A percentile compares a stretch with the other conserved stretches of the same genome.
Conservation (phyloP, 2,888 invertebrate genomes). For the Celastrina argiolus region DNA sequence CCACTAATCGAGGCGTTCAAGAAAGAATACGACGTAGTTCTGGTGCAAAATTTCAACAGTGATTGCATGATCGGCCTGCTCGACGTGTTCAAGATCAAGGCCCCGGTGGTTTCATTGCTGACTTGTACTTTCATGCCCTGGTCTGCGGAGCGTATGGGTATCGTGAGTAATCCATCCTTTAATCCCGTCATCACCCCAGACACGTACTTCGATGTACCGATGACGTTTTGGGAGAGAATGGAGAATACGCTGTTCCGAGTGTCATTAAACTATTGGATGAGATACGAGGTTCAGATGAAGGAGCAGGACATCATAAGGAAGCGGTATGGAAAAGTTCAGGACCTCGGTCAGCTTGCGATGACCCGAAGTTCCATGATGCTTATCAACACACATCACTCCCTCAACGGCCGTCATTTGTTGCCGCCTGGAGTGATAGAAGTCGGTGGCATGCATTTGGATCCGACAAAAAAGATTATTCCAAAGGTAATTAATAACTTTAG, state of each 20-base stretch:
- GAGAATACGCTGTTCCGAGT: constrained; percentile 53
- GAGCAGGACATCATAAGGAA: constrained; percentile 44
- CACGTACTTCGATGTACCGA: constrained; percentile 60
- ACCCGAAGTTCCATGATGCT: constrained; percentile 66
- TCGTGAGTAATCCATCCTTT: constrained; percentile 71
- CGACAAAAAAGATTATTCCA: constrained; percentile 60
- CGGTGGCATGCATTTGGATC: constrained; percentile 79
- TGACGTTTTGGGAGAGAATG: constrained; percentile 72
- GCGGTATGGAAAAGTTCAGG: constrained; percentile 56
- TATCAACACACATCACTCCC: constrained; percentile 79
- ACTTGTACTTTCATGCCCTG: constrained; percentile 79
- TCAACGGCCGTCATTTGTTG: constrained; percentile 76
- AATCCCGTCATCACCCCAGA: constrained; percentile 67
- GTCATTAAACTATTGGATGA: constrained; percentile 56
- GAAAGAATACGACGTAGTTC: constrained; percentile 78
- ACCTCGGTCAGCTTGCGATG: constrained; percentile 57
- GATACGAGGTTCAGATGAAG: constrained; percentile 37
- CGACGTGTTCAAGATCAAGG: constrained; percentile 68
- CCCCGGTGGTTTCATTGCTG: constrained; percentile 76
- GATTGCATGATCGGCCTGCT: constrained; percentile 81
- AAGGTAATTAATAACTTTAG: too few species aligned
- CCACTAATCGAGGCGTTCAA: constrained; percentile 55
- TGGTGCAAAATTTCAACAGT: constrained; percentile 80
- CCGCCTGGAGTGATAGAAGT: constrained; percentile 79
- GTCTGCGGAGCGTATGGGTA: constrained; percentile 62